These are phyloP conservation scores for Conus ventricosus DNA, from an alignment of 1,140 invertebrate species.

Conservation along the genomic window DNA sequence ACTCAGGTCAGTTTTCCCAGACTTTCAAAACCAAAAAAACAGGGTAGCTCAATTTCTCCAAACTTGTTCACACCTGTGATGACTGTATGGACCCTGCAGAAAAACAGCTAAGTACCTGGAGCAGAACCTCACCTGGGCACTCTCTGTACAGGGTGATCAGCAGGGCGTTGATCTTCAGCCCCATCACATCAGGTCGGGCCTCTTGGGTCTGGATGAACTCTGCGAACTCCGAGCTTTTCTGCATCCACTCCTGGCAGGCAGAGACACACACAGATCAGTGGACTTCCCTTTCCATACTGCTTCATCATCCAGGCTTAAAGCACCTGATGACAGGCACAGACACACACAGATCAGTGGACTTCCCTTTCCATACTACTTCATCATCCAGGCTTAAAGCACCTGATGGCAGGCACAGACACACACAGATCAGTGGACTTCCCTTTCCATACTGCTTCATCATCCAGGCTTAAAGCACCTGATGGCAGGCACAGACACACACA, in stretches of 20 bases:
- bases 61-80: too few species aligned
- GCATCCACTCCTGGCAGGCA: constrained; percentile 77
- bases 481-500: constrained; percentile 26
- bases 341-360: not conserved
- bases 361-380: too few species aligned
- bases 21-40: too few species aligned
- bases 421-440: not conserved
- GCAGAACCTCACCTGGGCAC: constrained; percentile 78
- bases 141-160: constrained; percentile 85
- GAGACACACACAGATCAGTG: not conserved
- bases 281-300: too few species aligned
- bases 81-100: too few species aligned
- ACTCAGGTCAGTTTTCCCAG: too few species aligned
- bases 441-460: too few species aligned
- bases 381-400: too few species aligned
- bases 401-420: constrained; percentile 58
- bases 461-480: constrained; percentile 51
- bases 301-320: too few species aligned
- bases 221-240: constrained; percentile 79
- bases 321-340: not conserved
- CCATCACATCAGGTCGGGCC: constrained; percentile 82
- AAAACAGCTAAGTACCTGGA: too few species aligned
- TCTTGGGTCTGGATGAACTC: constrained; percentile 80
- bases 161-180: constrained; percentile 81
- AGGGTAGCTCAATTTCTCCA: too few species aligned